Base-by-base conservation (phyloP, 2,113 vertebrate genomes). In the Glaucomys volans region DNA sequence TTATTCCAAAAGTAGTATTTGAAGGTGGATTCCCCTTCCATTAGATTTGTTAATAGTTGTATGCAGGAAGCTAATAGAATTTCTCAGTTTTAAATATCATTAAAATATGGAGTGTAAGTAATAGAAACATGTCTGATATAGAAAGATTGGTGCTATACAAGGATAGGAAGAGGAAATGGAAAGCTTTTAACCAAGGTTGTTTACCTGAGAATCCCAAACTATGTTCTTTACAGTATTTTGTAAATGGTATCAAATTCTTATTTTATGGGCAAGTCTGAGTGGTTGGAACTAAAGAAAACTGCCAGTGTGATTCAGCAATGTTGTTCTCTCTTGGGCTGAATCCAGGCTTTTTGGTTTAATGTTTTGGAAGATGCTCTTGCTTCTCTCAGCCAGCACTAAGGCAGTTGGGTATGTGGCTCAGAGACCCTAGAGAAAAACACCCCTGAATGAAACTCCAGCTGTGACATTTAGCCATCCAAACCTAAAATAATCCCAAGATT, bases 341-440 rank as follows among this genome's bases (percentile, higher is more conserved):
- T 32, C 87, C 66, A 87, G 40, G 50, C 88, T 85, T 94, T 95
- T 82, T 32, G 91, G 72, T 89, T 94, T 94, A 59, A 86, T 57
- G 75, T 94, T 94, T 82, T 95, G 94, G 91, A 97, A 80, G 88
- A 95, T 90, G 13, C 42, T 82, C 4, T 81, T 74, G 32, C 87
- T 54, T 95, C 59, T 11, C 5, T 82, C 11, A 67, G 87, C 94
- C 87, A 95, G 69, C 64, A 89, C 57, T 72, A 90, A 90, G 88
- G 74, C 89, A 95, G n/a, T 35, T 90, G 85, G 64, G 74, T 67
- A 54, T 86, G 50, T 93, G 79, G 96, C 88, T 96, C 20, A 66
- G 85, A 93, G 89, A 89, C 57, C 74, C 57, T 62, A 71, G 64
- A 71, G 79, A 89, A 83, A 94, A 96, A 90, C 82, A 80, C 6